Evolutionary conservation across 2,797 vertebrate species (phyloP), one percentile per base, ranked within the genome.

Genomic region (Schizopygopsis pylzovi): DNA sequence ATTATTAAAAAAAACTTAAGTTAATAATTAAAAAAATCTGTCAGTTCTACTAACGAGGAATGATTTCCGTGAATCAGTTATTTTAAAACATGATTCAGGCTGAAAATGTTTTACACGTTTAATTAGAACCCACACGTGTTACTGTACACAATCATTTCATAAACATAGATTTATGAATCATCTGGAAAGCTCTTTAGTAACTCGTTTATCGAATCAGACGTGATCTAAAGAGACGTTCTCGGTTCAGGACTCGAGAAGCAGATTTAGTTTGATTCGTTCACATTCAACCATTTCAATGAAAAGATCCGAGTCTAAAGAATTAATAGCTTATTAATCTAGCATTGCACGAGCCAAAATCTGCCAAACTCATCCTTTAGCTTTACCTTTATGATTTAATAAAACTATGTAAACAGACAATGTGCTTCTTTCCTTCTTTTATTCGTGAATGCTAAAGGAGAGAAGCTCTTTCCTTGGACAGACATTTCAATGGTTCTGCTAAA

Each of bases 401-500:
- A 22, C 39, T 8, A 41, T 11, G 39, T 2, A 22, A 20, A 39
- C 20, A 22, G 25, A 20, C 18, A 70, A 70, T 41, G 67, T 10
- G 37, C 20, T 2, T 41, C 67, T 16, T 65, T 68, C 18, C 7
- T 65, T 45, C 15, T 49, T 75, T 49, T 28, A 45, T 28, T 73
- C 0, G 15, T 75, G 71, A 73, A 49, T 75, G 71, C 16, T 75
- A 41, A 78, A 71, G 76, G 28, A 39, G n/a, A 28, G 12, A 18
- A 59, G 12, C 37, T 75, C 84, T 93, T 93, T 94, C 94, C 93
- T 93, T 90, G 89, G 86, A 88, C 85, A 8, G 1, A 11, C 2
- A 85, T 75, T 89, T 86, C 71, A 79, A 83, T 37, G 89, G 75
- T 88, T 92, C 88, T 87, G 86, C 83, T 33, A 88, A 93, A 86